A percentile compares a stretch with the other conserved stretches of the same genome.
Evolutionary conservation across 2,888 invertebrate species (phyloP).

Genomic region (Muscina levida): DNA sequence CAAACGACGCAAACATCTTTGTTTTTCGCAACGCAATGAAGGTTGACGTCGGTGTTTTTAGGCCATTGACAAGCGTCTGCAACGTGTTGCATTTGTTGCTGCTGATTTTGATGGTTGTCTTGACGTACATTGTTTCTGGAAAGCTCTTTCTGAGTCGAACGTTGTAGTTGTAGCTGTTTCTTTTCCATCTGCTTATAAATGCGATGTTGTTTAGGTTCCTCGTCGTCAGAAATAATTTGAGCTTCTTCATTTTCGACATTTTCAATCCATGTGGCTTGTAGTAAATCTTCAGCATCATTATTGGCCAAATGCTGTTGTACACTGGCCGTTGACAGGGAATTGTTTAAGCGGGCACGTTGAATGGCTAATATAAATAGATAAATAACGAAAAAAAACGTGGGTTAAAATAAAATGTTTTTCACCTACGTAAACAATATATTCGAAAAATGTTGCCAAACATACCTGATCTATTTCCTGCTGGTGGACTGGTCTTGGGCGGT

Average conservation of each 20-base stretch:
- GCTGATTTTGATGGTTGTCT: conserved; percentile 2
- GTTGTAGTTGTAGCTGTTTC: not conserved
- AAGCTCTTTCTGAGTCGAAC: not conserved
- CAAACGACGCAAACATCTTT: conserved; percentile 70
- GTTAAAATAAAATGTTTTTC: not conserved
- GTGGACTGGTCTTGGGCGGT: conserved; percentile 14
- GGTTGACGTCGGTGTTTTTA: conserved; percentile 67
- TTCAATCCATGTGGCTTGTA: conserved; percentile 70
- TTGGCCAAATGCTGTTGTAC: conserved; percentile 40
- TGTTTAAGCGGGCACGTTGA: conserved; percentile 42
- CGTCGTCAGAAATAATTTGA: conserved; percentile 66
- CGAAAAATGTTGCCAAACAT: conserved; percentile 31
- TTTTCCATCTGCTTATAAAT: conserved; percentile 66
- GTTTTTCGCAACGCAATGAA: conserved; percentile 59
- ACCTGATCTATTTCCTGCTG: conserved; percentile 37
- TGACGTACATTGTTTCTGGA: not conserved
- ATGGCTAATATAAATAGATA: no score
- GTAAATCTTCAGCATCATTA: conserved; percentile 66
- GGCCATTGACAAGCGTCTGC: conserved; percentile 58
- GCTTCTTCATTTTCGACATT: conserved; percentile 65
- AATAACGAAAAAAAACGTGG: not conserved
- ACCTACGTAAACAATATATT: not conserved
- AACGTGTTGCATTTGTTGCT: not conserved
- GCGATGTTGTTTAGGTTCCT: conserved; percentile 67
- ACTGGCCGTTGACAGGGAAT: conserved; percentile 36